A percentile compares a stretch with the other conserved stretches of the same genome.
Evolutionary conservation across 2,113 vertebrate genomes (phyloP).

Genomic region (Microcebus lehilahytsara): DNA sequence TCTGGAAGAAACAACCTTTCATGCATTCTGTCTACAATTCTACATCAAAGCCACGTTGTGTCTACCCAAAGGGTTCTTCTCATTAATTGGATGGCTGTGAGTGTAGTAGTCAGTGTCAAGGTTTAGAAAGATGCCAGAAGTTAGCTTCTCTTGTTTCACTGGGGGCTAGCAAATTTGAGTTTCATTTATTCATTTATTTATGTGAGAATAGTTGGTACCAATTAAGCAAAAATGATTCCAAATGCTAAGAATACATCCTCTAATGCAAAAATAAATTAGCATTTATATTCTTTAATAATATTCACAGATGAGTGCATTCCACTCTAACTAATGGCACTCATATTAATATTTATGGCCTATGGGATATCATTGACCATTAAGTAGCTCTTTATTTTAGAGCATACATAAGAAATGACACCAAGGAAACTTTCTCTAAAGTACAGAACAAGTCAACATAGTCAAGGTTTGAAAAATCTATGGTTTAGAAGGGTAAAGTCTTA

Average conservation of each 20-base stretch:
- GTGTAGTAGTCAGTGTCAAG: slow-evolving; percentile 11
- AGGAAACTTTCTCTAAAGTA: slow-evolving; percentile 65
- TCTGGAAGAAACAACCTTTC: slow-evolving; percentile 73
- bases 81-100: slow-evolving; percentile 58
- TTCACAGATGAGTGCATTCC: slow-evolving; percentile 74
- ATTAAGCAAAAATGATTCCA: slow-evolving; percentile 78
- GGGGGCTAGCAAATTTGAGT: slow-evolving; percentile 40
- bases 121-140: slow-evolving; percentile 47
- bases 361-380: slow-evolving; percentile 66
- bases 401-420: neutral
- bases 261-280: slow-evolving; percentile 82
- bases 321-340: slow-evolving; percentile 63
- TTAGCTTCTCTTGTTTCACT: slow-evolving; percentile 7
- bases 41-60: slow-evolving; percentile 65
- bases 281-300: slow-evolving; percentile 81
- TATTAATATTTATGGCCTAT: slow-evolving; percentile 73
- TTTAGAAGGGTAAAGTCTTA: slow-evolving; percentile 46
- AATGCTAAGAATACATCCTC: slow-evolving; percentile 77
- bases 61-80: slow-evolving; percentile 62
- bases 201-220: slow-evolving; percentile 78
- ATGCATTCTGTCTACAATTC: slow-evolving; percentile 52
- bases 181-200: slow-evolving; percentile 81
- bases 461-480: slow-evolving; percentile 40
- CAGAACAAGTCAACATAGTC: neutral
- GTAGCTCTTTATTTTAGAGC: neutral